Percentiles rank a stretch among this genome's conserved stretches.
phyloP scores from a whole-genome alignment of 2,113 vertebrate genomes.

The Corythornis madagascariensis region DNA sequence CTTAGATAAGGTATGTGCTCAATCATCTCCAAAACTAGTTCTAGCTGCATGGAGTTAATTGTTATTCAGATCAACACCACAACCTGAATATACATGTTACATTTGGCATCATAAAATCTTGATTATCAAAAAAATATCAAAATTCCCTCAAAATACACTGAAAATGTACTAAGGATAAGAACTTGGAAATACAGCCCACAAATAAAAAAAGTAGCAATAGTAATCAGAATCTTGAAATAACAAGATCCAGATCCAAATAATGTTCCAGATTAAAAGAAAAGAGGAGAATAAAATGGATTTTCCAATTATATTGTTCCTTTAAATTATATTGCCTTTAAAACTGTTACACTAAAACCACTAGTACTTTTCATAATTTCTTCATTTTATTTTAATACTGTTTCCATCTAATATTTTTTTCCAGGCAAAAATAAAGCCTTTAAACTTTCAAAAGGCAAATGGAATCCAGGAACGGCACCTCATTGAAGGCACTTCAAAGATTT shows the following conservation, averaged over 20 bases:
- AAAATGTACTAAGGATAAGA: not conserved
- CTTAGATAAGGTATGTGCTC: not conserved
- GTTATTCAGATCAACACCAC: not conserved
- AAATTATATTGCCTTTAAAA: not conserved
- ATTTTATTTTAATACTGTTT: not conserved
- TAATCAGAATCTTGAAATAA: not conserved
- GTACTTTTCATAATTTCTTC: not conserved
- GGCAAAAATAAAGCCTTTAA: conserved; percentile 31
- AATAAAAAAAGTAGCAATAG: not conserved
- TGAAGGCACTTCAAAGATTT: conserved; percentile 23
- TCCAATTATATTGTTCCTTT: not conserved
- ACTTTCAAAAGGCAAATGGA: not conserved
- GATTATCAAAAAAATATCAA: not conserved
- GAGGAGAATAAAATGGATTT: not conserved
- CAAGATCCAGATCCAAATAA: not conserved
- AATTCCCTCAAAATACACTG: not conserved
- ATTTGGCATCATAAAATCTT: not conserved
- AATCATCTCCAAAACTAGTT: not conserved
- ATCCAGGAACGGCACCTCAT: not conserved
- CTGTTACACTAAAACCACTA: not conserved
- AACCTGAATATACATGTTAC: not conserved
- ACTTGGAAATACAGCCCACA: not conserved
- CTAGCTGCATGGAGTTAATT: not conserved
- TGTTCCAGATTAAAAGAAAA: not conserved
- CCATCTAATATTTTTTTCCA: not conserved